Evolutionary conservation across 2,888 invertebrate genomes (phyloP).

Genomic region (Harmothoe impar): DNA sequence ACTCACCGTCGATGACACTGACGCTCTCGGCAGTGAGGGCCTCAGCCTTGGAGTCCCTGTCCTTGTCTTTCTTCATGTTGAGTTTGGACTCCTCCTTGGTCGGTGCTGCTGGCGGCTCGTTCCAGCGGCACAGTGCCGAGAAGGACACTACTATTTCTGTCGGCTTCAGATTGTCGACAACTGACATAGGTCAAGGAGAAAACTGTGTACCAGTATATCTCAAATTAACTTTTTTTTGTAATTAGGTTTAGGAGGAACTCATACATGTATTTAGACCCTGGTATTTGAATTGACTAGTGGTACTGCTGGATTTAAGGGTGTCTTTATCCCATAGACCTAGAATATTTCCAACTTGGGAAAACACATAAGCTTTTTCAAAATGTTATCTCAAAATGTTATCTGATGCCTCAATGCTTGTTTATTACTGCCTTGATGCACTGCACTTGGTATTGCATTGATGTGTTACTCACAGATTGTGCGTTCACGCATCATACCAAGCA

Average conservation of each 20-base stretch:
- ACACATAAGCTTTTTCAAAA: too few relatives aligned
- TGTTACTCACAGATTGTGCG: too few relatives aligned
- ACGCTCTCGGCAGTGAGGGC: constrained; percentile 76
- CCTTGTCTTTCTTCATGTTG: constrained; percentile 71
- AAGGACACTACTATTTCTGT: constrained; percentile 82
- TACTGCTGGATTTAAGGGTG: not conserved
- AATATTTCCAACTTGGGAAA: too few relatives aligned
- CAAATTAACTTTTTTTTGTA: not conserved
- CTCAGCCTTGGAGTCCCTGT: constrained; percentile 78
- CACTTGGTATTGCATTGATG: too few relatives aligned
- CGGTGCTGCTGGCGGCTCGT: constrained; percentile 76
- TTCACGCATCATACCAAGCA: too few relatives aligned
- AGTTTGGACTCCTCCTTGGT: constrained; percentile 77
- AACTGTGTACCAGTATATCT: not conserved
- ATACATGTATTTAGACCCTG: too few relatives aligned
- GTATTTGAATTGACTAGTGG: not conserved
- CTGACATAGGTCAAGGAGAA: constrained; percentile 72
- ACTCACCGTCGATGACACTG: constrained; percentile 75
- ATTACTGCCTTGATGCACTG: too few relatives aligned
- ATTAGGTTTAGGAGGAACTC: not conserved
- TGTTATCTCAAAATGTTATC: too few relatives aligned
- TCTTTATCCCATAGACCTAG: too few relatives aligned
- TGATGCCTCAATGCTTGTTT: too few relatives aligned
- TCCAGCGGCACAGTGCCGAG: constrained; percentile 81
- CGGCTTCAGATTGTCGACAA: constrained; percentile 82